Percentiles rank a stretch among this genome's conserved stretches.
These are phyloP conservation scores for Apodemus speciosus DNA, from an alignment of 2,113 vertebrate species.

Conservation along the genomic window DNA sequence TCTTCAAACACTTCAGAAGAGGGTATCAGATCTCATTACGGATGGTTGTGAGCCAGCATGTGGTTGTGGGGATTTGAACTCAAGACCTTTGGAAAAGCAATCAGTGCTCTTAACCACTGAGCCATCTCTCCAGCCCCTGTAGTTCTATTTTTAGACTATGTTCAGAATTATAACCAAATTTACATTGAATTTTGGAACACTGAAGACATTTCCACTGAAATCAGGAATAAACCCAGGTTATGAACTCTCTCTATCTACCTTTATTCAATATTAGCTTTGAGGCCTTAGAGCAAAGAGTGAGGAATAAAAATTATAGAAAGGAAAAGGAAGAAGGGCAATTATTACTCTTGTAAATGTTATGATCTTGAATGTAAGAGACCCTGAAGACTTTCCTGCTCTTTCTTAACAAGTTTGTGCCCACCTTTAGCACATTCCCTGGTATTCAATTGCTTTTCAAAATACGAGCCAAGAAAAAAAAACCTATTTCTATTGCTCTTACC, in stretches of 20 bases:
- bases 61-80: too few species aligned
- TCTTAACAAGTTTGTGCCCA: neutral
- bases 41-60: too few species aligned
- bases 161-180: neutral
- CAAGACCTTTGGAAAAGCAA: too few species aligned
- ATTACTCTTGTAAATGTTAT: neutral
- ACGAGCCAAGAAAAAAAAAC: neutral
- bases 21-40: too few species aligned
- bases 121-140: too few species aligned
- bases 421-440: neutral
- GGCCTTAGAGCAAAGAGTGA: neutral
- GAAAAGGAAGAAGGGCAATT: neutral
- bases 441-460: neutral
- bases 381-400: neutral
- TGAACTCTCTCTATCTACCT: neutral
- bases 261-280: neutral
- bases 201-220: neutral
- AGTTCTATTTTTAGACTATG: neutral
- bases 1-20: too few species aligned
- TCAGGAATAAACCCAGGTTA: neutral
- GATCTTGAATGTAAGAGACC: neutral
- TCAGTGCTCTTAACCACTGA: too few species aligned
- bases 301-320: neutral
- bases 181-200: neutral
- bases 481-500: neutral